A percentile compares a stretch with the other conserved stretches of the same genome.
phyloP scores from a whole-genome alignment of 2,797 vertebrate genomes.

The Alexandromys oeconomus region DNA sequence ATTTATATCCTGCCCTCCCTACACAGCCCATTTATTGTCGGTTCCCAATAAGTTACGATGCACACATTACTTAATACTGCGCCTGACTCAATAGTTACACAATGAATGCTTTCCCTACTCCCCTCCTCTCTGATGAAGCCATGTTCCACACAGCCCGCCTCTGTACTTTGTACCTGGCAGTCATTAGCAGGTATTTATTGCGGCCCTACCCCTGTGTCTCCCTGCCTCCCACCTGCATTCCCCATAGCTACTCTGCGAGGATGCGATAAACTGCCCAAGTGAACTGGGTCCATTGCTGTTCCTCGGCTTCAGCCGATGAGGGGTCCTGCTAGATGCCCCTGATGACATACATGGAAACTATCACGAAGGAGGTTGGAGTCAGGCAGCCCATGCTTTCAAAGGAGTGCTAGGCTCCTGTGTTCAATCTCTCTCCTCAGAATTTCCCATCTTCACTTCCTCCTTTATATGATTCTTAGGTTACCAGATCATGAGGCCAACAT shows the following conservation, averaged over 20 bases:
- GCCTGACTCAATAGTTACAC: constrained; percentile 32
- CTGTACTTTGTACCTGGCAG: not conserved
- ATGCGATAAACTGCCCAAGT: not conserved
- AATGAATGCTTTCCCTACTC: not conserved
- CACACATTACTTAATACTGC: not conserved
- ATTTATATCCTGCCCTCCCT: not conserved
- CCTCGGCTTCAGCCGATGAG: not conserved
- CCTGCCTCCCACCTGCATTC: not conserved
- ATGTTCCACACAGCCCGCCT: not conserved
- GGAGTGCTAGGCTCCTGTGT: not conserved
- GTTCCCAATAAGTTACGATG: not conserved
- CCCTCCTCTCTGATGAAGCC: not conserved
- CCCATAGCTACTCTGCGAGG: not conserved
- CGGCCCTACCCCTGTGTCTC: not conserved
- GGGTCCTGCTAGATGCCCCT: not conserved
- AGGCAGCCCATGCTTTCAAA: not conserved
- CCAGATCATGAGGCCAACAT: not conserved
- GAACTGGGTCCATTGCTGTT: not conserved
- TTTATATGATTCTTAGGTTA: not conserved
- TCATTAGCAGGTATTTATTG: not conserved
- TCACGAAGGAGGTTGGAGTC: not conserved
- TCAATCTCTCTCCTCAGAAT: constrained; percentile 5
- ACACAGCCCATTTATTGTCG: not conserved
- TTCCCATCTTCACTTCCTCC: not conserved
- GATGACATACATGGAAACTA: not conserved